phyloP scores from a whole-genome alignment of 1,140 invertebrate species.

The Elysia chlorotica region DNA sequence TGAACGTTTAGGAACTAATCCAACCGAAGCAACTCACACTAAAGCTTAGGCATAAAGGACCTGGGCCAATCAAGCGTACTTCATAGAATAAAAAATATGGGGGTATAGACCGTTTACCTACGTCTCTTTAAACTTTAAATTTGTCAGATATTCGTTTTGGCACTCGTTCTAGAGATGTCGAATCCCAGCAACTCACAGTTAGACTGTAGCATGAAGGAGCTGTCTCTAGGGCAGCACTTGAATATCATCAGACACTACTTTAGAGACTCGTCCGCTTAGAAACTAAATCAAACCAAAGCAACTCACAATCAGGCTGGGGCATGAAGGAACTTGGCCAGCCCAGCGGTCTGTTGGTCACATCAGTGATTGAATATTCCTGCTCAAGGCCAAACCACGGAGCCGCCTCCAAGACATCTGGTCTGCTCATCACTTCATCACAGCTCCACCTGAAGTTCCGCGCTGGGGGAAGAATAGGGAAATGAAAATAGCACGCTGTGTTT shows the following conservation, averaged over 20 bases:
- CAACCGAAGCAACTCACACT: no score
- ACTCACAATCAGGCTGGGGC: constrained; percentile 25
- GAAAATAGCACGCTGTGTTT: no score
- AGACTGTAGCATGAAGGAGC: neutral
- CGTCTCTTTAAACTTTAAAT: neutral
- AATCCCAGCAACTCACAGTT: neutral
- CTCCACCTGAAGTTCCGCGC: constrained; percentile 23
- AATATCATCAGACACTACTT: neutral
- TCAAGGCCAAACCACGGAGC: constrained; percentile 93
- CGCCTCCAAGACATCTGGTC: constrained; percentile 67
- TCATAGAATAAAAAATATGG: no score
- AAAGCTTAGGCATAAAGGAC: no score
- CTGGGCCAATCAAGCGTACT: no score
- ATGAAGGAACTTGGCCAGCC: constrained; percentile 72
- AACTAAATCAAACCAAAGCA: neutral
- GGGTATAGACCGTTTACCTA: no score
- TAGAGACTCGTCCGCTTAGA: neutral
- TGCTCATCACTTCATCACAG: constrained; percentile 69
- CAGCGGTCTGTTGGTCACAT: constrained; percentile 82
- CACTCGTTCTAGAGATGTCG: neutral
- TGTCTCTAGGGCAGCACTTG: neutral
- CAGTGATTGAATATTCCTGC: constrained; percentile 89
- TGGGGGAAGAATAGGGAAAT: constrained; percentile 4
- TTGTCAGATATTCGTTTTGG: neutral
- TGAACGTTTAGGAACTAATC: no score